Evolutionary conservation across 2,113 vertebrate genomes (phyloP).

Genomic region (Dicrurus megarhynchus): DNA sequence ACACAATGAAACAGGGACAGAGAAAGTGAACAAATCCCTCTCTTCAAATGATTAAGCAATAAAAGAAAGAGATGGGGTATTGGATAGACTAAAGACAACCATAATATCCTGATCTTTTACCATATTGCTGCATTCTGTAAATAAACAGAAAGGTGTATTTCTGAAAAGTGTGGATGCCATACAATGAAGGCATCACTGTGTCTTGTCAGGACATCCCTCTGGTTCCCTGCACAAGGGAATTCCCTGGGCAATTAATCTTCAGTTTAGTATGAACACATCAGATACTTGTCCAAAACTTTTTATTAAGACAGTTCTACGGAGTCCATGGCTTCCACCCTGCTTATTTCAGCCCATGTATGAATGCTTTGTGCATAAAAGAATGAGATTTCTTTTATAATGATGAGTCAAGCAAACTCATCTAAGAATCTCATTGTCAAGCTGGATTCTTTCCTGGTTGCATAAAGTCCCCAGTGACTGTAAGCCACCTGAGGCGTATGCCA

Average conservation of each 20-base stretch:
- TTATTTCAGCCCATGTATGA: not conserved
- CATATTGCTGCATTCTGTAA: not conserved
- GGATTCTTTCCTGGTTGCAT: not conserved
- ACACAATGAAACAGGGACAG: fast-evolving
- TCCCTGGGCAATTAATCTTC: not conserved
- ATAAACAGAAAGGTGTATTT: not conserved
- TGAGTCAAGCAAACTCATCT: not conserved
- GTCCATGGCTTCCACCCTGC: not conserved
- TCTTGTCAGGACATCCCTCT: not conserved
- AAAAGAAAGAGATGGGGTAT: not conserved
- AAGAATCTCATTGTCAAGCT: not conserved
- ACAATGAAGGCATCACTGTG: not conserved
- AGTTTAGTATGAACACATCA: not conserved
- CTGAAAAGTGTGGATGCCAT: not conserved
- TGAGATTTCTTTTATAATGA: not conserved
- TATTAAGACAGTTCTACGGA: not conserved
- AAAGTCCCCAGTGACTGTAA: not conserved
- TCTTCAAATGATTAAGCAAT: not conserved
- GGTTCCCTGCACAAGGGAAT: not conserved
- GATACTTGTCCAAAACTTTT: not conserved
- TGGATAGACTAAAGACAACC: not conserved
- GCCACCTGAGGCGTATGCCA: not conserved
- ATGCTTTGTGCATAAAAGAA: not conserved
- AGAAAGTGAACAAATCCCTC: not conserved
- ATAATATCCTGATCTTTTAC: not conserved